Conservation (phyloP, 2,797 vertebrate genomes). For the Momotus momota region DNA sequence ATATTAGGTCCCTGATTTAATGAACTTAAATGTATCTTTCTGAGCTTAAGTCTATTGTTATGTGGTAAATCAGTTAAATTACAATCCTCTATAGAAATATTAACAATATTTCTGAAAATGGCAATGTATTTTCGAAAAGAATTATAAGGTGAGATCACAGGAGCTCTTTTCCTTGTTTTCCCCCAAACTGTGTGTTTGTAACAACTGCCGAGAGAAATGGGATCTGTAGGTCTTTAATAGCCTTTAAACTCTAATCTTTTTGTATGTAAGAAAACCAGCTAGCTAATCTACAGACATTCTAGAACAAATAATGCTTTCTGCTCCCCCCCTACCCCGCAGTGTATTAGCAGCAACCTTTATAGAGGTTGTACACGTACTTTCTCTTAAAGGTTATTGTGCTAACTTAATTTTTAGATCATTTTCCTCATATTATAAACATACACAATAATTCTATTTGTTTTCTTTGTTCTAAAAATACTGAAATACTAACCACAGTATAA, state of each 20-base stretch:
- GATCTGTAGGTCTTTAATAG: neutral
- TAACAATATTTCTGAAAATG: neutral
- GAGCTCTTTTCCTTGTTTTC: neutral
- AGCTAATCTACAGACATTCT: neutral
- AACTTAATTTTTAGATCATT: conserved; percentile 1
- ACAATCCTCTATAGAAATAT: neutral
- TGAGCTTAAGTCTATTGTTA: neutral
- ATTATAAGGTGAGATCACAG: neutral
- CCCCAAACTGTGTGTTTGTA: neutral
- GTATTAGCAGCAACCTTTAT: neutral
- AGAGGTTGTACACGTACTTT: neutral
- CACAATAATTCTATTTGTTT: neutral
- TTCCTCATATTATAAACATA: neutral
- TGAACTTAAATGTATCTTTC: neutral
- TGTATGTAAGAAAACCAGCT: neutral
- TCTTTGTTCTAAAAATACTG: neutral
- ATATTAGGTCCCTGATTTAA: neutral
- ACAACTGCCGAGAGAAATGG: neutral
- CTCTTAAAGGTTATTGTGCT: neutral
- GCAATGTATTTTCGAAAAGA: neutral
- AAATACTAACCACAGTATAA: neutral
- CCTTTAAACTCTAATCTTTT: neutral
- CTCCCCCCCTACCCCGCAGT: neutral
- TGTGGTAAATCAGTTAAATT: neutral
- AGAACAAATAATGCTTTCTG: neutral